Evolutionary conservation across 1,140 invertebrate genomes (phyloP).

Genomic region (Drosophila nannoptera): DNA sequence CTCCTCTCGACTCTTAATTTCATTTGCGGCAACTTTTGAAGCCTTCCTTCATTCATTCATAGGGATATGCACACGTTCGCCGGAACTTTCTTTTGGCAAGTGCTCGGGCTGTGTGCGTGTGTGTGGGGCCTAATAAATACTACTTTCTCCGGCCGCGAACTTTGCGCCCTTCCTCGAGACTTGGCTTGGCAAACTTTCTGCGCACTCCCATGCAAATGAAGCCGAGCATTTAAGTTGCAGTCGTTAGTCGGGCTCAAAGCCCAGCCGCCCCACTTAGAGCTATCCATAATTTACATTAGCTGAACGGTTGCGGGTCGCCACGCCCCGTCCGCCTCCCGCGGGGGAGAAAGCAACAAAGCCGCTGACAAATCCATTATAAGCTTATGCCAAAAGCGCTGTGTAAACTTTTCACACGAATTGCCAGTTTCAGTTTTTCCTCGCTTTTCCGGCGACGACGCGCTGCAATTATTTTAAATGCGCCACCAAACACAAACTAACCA

Average conservation of each 20-base stretch:
- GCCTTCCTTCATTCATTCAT: constrained; percentile 2
- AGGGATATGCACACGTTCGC: neutral
- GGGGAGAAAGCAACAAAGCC: constrained; percentile 48
- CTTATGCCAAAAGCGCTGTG: constrained; percentile 71
- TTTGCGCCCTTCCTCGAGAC: neutral
- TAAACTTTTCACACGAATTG: constrained; percentile 74
- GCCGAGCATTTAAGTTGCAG: constrained; percentile 28
- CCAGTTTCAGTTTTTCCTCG: constrained; percentile 52
- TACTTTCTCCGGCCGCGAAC: constrained; percentile 21
- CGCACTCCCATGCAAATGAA: constrained; percentile 13
- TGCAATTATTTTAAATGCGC: constrained; percentile 76
- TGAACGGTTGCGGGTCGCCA: constrained; percentile 41
- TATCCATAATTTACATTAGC: constrained; percentile 65
- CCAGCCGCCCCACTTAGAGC: constrained; percentile 42
- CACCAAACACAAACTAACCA: constrained; percentile 71
- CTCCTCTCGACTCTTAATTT: constrained; percentile 16
- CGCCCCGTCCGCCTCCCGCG: too few species aligned
- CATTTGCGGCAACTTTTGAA: constrained; percentile 14
- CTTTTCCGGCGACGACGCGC: constrained; percentile 30
- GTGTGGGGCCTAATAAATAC: neutral
- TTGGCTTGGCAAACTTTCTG: constrained; percentile 17
- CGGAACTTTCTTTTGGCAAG: neutral
- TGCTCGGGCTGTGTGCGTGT: too few species aligned
- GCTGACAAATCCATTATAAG: constrained; percentile 73
- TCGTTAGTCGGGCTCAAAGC: constrained; percentile 2